Evolutionary conservation across 2,113 vertebrate species (phyloP).

Genomic region (Ahaetulla prasina): DNA sequence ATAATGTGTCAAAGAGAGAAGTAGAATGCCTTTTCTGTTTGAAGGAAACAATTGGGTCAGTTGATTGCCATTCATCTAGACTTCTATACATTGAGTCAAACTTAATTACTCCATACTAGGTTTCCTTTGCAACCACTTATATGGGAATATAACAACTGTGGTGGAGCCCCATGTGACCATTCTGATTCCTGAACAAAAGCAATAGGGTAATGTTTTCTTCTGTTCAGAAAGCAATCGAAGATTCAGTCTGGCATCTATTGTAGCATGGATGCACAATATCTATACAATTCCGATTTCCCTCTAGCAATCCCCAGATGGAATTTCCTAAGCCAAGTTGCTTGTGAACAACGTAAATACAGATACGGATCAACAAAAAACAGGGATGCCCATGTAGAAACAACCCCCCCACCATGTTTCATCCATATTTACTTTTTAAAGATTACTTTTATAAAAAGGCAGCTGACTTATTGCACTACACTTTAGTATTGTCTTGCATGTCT

Average conservation of each 20-base stretch:
- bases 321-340: background rate
- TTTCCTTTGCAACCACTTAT: conserved; percentile 11
- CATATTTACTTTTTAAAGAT: background rate
- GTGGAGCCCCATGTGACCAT: background rate
- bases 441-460: background rate
- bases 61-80: conserved; percentile 28
- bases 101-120: conserved; percentile 39
- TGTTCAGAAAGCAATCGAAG: background rate
- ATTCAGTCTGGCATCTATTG: background rate
- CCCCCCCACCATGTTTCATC: background rate
- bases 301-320: background rate
- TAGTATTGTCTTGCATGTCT: background rate
- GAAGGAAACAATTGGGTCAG: conserved; percentile 40
- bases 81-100: conserved; percentile 46
- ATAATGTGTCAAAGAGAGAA: conserved; percentile 49
- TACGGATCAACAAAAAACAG: background rate
- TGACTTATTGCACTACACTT: background rate
- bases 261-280: background rate
- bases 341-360: background rate
- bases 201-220: background rate
- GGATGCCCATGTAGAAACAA: background rate
- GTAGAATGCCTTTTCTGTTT: conserved; percentile 58
- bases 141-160: background rate
- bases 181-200: background rate
- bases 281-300: background rate